phyloP scores from a whole-genome alignment of 2,888 invertebrate species.

The Graphium colonna region DNA sequence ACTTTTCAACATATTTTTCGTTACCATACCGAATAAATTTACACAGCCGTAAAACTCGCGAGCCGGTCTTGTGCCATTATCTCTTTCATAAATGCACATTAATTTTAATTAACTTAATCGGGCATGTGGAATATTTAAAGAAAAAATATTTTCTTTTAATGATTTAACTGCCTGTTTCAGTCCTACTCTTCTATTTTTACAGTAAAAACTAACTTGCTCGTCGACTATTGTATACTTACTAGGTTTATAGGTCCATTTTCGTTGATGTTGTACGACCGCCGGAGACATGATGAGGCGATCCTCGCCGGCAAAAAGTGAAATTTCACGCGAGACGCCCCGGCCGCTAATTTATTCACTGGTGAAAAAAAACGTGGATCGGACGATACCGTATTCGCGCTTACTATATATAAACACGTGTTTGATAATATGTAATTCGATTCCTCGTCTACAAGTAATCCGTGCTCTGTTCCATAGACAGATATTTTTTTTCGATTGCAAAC shows the following conservation, averaged over 20 bases:
- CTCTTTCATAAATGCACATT: no score
- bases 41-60: not conserved
- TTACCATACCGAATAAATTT: not conserved
- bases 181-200: no score
- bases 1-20: no score
- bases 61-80: no score
- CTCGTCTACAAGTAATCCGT: conserved; percentile 23
- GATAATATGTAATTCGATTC: conserved; percentile 47
- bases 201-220: not conserved
- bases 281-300: conserved; percentile 52
- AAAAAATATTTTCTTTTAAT: no score
- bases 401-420: conserved; percentile 70
- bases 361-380: conserved; percentile 59
- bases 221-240: conserved; percentile 50
- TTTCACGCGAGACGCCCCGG: conserved; percentile 54
- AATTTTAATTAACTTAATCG: no score
- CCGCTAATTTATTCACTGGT: conserved; percentile 65
- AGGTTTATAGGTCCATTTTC: conserved; percentile 53
- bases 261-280: conserved; percentile 43
- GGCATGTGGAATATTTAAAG: no score
- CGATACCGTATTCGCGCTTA: conserved; percentile 66
- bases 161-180: not conserved
- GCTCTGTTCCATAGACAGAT: conserved; percentile 7
- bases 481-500: conserved; percentile 9
- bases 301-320: conserved; percentile 73